Conservation (phyloP, 2,888 invertebrate genomes). For the Andrena chrysosceles region DNA sequence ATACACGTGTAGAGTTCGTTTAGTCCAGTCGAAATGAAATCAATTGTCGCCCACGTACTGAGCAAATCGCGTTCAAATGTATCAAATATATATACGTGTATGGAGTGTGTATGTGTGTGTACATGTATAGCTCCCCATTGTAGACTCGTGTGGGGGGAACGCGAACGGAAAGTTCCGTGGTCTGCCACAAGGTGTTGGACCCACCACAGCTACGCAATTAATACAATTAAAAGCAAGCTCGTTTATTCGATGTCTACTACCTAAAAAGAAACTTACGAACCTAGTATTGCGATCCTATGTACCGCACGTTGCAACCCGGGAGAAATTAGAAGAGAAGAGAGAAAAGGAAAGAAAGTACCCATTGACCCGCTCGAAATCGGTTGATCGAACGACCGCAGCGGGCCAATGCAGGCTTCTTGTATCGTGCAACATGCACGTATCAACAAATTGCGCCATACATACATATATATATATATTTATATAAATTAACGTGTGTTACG, state of each 20-base stretch:
- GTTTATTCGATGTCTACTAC: slow-evolving; percentile 68
- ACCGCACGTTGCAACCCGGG: slow-evolving; percentile 51
- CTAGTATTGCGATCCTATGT: slow-evolving; percentile 81
- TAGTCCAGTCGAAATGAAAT: slow-evolving; percentile 30
- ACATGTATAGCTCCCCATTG: slow-evolving; percentile 32
- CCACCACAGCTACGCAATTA: slow-evolving; percentile 65
- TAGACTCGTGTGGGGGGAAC: slow-evolving; percentile 14
- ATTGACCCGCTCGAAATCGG: slow-evolving; percentile 35
- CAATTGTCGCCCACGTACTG: slow-evolving; percentile 47
- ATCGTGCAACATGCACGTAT: slow-evolving; percentile 37
- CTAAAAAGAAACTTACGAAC: slow-evolving; percentile 71
- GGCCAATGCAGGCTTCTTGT: slow-evolving; percentile 36
- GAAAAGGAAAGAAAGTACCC: slow-evolving; percentile 23
- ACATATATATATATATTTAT: slow-evolving; percentile 35
- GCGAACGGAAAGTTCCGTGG: slow-evolving; percentile 14
- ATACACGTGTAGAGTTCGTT: slow-evolving; percentile 17
- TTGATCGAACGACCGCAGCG: background rate
- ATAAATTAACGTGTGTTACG: slow-evolving; percentile 73
- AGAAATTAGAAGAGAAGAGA: too few species aligned
- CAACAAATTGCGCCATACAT: slow-evolving; percentile 35
- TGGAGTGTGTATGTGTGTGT: slow-evolving; percentile 4
- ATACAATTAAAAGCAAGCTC: slow-evolving; percentile 78
- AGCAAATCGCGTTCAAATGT: slow-evolving; percentile 56
- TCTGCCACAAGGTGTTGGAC: slow-evolving; percentile 18
- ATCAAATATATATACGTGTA: slow-evolving; percentile 61